Evolutionary conservation across 1,140 invertebrate species (phyloP), one percentile per base, ranked within the genome.

Genomic region (Colletes gigas): DNA sequence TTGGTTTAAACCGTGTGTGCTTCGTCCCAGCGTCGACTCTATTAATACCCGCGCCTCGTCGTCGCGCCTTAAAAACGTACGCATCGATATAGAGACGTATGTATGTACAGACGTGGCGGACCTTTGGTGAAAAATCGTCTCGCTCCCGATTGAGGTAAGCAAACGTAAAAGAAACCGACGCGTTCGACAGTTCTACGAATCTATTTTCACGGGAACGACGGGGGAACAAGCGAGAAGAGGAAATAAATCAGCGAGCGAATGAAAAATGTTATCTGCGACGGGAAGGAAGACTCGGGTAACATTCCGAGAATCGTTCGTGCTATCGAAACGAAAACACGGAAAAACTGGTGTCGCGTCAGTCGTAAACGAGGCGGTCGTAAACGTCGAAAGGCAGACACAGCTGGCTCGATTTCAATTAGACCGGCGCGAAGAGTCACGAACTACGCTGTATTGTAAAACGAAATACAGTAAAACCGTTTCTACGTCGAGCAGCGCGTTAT

Each of bases 41-140:
- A 87, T 86, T 86, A 86, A 87, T 87, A 87, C 72, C 77, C 83
- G 83, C 84, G 76, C 72, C 85, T 87, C 85, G 81, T 78, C 81
- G 78, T 85, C 84, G 83, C 79, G 73, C 59, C 78, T 84, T 44
- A 74, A 71, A 67, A 83, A 85, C 75, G 70, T 72, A 55, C 65
- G 59, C 79, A 74, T 66, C 78, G 65, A 70, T 68, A 50, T 54
- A 59, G 39, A 66, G 55, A 57, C 62, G 63, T 66, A 30, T 50
- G 50, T 12, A 44, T 17, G 30, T 41, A 62, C 44, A 30, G 50
- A 57, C n/a, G 21, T 21, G 57, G 7, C 19, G 52, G 9, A 54
- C 30, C 44, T 50, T 72, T 50, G 41, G 4, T 21, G 6, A 44
- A 72, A 82, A 75, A 57, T 30, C 21, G 6, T 57, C 30, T 55